Evolutionary conservation across 2,113 vertebrate genomes (phyloP).

Genomic region (Ramphastos sulfuratus): DNA sequence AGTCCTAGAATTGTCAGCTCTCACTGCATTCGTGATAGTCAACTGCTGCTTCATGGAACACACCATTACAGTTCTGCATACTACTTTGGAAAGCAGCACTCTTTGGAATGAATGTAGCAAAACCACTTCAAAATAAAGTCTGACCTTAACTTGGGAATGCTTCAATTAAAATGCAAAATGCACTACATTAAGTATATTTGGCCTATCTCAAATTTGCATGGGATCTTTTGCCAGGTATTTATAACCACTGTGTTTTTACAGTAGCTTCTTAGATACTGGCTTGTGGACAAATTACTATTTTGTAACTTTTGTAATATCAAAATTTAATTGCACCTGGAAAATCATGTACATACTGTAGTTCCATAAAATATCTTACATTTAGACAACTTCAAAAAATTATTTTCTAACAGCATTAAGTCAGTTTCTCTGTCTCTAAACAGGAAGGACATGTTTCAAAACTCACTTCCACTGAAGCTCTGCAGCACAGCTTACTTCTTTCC

Average conservation of each 20-base stretch:
- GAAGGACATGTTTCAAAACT: not conserved
- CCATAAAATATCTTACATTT: not conserved
- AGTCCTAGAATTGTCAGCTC: not conserved
- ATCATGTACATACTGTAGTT: not conserved
- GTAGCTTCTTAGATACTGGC: not conserved
- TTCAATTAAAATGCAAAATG: not conserved
- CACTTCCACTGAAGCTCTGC: not conserved
- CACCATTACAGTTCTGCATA: not conserved
- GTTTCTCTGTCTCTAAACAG: not conserved
- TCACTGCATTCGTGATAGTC: not conserved
- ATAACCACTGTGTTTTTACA: not conserved
- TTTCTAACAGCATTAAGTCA: not conserved
- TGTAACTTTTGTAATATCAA: not conserved
- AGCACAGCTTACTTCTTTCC: not conserved
- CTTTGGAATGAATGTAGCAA: not conserved
- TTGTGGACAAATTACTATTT: not conserved
- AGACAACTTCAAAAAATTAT: not conserved
- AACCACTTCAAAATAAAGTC: not conserved
- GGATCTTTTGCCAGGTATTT: not conserved
- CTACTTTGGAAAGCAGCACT: not conserved
- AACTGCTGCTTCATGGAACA: not conserved
- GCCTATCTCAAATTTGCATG: not conserved
- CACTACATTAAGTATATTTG: not conserved
- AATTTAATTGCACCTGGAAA: not conserved
- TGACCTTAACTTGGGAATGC: not conserved